phyloP scores from a whole-genome alignment of 1,140 invertebrate species.

The Pseudobourletiella spinata region DNA sequence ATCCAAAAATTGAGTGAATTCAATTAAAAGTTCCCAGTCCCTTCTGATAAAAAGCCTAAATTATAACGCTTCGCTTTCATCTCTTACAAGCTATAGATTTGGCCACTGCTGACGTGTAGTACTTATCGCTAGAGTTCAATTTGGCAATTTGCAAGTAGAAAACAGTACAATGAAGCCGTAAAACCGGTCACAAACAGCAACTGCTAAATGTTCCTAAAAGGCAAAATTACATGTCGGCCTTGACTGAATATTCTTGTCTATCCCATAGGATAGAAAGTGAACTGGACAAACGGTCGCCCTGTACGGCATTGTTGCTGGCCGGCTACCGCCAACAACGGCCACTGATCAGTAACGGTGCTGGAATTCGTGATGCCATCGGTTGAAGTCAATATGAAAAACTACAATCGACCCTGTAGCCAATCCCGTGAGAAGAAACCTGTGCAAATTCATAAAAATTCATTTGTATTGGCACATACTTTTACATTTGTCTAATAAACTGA shows the following conservation, averaged over 20 bases:
- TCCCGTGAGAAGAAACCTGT: slow-evolving; percentile 89
- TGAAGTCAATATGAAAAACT: slow-evolving; percentile 99
- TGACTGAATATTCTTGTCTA: neutral
- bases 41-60: too few relatives aligned
- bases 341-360: slow-evolving; percentile 57
- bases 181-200: too few relatives aligned
- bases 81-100: too few relatives aligned
- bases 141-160: too few relatives aligned
- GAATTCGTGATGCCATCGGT: slow-evolving; percentile 98
- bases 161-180: too few relatives aligned
- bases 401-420: slow-evolving; percentile 93
- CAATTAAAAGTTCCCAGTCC: too few relatives aligned
- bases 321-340: neutral
- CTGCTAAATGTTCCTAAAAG: too few relatives aligned
- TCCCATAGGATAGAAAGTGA: neutral
- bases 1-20: too few relatives aligned
- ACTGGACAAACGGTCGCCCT: neutral
- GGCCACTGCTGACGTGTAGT: too few relatives aligned
- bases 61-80: too few relatives aligned
- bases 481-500: slow-evolving; percentile 4
- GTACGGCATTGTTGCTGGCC: neutral
- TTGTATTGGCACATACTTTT: neutral
- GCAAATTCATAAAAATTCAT: too few relatives aligned
- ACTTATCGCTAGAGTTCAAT: too few relatives aligned
- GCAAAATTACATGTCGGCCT: neutral